Evolutionary conservation across 2,797 vertebrate genomes (phyloP).

Genomic region (Arnoldichthys spilopterus): DNA sequence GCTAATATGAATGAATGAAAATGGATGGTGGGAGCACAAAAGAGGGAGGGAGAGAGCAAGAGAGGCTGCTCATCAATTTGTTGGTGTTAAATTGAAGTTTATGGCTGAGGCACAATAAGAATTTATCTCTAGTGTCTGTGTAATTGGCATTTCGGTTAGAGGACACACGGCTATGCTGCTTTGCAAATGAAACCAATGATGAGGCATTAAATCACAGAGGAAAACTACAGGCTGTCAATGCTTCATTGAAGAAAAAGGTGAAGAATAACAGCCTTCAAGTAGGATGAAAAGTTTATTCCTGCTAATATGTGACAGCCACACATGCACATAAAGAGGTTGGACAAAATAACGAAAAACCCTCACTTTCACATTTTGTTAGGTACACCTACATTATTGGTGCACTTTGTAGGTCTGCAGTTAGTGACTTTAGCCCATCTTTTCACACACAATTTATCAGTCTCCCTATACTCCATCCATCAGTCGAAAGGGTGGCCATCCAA

Average conservation of each 20-base stretch:
- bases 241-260: constrained; percentile 16
- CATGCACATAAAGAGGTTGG: too few species aligned
- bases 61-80: constrained; percentile 47
- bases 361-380: too few species aligned
- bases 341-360: too few species aligned
- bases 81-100: constrained; percentile 53
- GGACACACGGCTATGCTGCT: constrained; percentile 41
- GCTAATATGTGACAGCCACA: neutral
- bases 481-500: too few species aligned
- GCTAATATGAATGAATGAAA: constrained; percentile 34
- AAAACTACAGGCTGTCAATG: constrained; percentile 18
- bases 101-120: constrained; percentile 50
- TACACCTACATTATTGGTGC: too few species aligned
- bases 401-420: too few species aligned
- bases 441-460: too few species aligned
- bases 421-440: too few species aligned
- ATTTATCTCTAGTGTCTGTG: constrained; percentile 49
- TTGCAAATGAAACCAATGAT: constrained; percentile 43
- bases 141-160: constrained; percentile 56
- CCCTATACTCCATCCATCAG: too few species aligned
- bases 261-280: neutral
- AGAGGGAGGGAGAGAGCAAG: neutral
- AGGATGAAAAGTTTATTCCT: neutral
- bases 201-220: constrained; percentile 41
- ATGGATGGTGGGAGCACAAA: constrained; percentile 3